Percentiles rank a stretch among this genome's conserved stretches.
These are phyloP conservation scores for Calephelis perditalis DNA, from an alignment of 2,888 invertebrate genomes.

Conservation along the genomic window DNA sequence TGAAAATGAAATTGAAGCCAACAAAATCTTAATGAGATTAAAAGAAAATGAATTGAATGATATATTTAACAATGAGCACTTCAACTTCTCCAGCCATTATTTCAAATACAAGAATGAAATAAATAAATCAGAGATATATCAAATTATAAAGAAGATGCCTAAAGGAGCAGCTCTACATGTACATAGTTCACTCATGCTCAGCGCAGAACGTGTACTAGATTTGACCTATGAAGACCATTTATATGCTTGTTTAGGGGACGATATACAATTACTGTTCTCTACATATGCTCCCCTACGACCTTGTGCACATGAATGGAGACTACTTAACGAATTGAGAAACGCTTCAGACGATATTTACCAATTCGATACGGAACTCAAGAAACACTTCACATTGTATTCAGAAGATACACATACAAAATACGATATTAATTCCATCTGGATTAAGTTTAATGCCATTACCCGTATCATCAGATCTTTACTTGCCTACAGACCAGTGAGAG, in stretches of 20 bases:
- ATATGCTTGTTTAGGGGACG: slow-evolving; percentile 66
- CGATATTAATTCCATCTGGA: slow-evolving; percentile 80
- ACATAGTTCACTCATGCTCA: slow-evolving; percentile 81
- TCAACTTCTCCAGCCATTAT: slow-evolving; percentile 82
- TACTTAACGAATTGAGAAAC: slow-evolving; percentile 65
- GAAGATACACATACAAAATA: slow-evolving; percentile 53
- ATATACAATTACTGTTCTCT: slow-evolving; percentile 57
- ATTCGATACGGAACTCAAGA: slow-evolving; percentile 74
- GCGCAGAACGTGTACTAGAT: slow-evolving; percentile 77
- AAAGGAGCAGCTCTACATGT: slow-evolving; percentile 86
- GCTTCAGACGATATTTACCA: slow-evolving; percentile 50
- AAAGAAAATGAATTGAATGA: slow-evolving; percentile 73
- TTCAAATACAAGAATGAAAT: slow-evolving; percentile 79
- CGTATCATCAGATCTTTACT: slow-evolving; percentile 71
- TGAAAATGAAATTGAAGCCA: slow-evolving; percentile 68
- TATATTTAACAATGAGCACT: slow-evolving; percentile 64
- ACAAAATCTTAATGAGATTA: slow-evolving; percentile 75
- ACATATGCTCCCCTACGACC: slow-evolving; percentile 43
- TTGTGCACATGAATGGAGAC: slow-evolving; percentile 66
- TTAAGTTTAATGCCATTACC: slow-evolving; percentile 75
- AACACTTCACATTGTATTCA: slow-evolving; percentile 73
- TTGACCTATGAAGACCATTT: slow-evolving; percentile 81
- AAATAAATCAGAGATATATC: slow-evolving; percentile 80
- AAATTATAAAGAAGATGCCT: slow-evolving; percentile 82
- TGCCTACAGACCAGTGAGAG: slow-evolving; percentile 80